These are phyloP conservation scores for Zoanthus gigantus DNA, from an alignment of 92 coral and sea anemone genomes.

Conservation along the genomic window DNA sequence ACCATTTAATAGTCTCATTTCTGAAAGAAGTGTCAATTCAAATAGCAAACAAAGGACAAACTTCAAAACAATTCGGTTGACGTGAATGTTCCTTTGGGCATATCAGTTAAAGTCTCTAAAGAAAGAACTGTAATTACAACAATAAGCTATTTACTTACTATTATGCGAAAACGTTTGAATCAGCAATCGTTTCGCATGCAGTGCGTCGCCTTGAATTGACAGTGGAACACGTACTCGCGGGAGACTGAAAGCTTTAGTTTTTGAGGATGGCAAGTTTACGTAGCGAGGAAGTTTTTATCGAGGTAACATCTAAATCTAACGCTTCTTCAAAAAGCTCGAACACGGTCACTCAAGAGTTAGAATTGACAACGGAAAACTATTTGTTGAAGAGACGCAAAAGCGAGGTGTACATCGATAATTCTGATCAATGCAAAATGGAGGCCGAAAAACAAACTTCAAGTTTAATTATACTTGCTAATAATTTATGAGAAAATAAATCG, in stretches of 20 bases:
- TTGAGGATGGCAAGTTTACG: slow-evolving; percentile 31
- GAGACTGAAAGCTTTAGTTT: background rate
- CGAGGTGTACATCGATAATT: slow-evolving; percentile 51
- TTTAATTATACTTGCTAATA: slow-evolving; percentile 70
- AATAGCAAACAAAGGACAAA: background rate
- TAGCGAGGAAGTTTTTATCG: slow-evolving; percentile 52
- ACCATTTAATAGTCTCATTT: background rate
- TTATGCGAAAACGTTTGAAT: background rate
- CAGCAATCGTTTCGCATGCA: background rate
- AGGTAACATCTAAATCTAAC: slow-evolving; percentile 33
- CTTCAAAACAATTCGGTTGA: slow-evolving; percentile 7
- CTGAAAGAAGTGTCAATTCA: background rate
- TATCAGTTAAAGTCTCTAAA: slow-evolving; percentile 11
- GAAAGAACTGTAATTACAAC: slow-evolving; percentile 2
- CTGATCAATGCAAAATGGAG: slow-evolving; percentile 73
- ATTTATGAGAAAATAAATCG: slow-evolving; percentile 66
- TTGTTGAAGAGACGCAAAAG: slow-evolving; percentile 40
- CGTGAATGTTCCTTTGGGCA: slow-evolving; percentile 33
- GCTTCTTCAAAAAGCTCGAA: background rate
- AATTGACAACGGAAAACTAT: slow-evolving; percentile 41
- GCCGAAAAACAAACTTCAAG: slow-evolving; percentile 75
- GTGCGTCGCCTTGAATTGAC: background rate
- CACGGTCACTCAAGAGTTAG: slow-evolving; percentile 17
- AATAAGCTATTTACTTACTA: background rate
- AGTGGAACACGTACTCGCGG: background rate